Conservation (phyloP, 1,140 invertebrate genomes). For the Danaus melanippus region DNA sequence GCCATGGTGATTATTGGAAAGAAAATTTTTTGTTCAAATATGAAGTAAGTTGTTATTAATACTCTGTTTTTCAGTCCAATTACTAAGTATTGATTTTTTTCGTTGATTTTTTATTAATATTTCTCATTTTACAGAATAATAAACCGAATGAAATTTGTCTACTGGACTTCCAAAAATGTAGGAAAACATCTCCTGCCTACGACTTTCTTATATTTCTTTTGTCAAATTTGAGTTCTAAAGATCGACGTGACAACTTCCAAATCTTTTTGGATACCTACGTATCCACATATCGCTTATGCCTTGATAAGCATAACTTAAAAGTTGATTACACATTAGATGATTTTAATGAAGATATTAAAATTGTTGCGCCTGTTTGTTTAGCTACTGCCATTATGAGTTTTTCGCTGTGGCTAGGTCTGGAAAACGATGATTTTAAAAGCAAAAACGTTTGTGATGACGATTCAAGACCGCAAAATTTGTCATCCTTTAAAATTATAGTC, state of each 20-base stretch:
- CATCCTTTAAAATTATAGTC: too few relatives aligned
- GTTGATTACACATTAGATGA: conserved; percentile 9
- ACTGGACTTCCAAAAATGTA: conserved; percentile 17
- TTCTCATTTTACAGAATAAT: conserved; percentile 9
- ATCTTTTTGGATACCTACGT: conserved; percentile 6
- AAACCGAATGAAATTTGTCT: conserved; percentile 15
- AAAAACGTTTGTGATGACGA: conserved; percentile 2
- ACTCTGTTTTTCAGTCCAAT: too few relatives aligned
- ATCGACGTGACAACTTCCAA: not conserved
- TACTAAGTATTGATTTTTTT: too few relatives aligned
- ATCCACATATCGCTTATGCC: not conserved
- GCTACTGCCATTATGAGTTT: conserved; percentile 1
- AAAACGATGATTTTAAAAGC: not conserved
- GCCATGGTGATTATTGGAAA: conserved; percentile 15
- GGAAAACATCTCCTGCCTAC: conserved; percentile 13
- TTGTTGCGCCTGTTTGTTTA: conserved; percentile 7
- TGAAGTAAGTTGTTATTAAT: conserved; percentile 8
- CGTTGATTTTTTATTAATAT: not conserved
- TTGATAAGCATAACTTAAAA: conserved; percentile 1
- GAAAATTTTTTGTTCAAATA: conserved; percentile 17
- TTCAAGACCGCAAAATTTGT: too few relatives aligned
- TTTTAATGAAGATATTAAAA: conserved; percentile 12
- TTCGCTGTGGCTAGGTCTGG: conserved; percentile 4
- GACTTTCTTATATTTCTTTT: conserved; percentile 14
- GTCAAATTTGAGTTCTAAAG: conserved; percentile 3